Conservation (phyloP, 1,140 invertebrate species). For the Cotesia glomerata region DNA sequence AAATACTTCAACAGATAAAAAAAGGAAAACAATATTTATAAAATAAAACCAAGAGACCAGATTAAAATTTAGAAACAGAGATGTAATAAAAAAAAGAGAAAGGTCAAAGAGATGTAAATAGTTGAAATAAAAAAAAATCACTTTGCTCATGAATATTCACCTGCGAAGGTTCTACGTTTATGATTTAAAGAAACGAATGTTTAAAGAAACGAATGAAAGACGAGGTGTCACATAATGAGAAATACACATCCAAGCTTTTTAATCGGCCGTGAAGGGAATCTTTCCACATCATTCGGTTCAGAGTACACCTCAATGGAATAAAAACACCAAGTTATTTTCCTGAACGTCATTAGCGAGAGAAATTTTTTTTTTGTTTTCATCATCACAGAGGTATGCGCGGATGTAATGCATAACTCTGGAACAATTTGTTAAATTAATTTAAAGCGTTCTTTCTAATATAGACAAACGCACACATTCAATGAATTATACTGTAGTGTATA, state of each 20-base stretch:
- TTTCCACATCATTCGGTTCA: background rate
- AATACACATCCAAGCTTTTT: background rate
- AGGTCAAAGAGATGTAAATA: conserved; percentile 1
- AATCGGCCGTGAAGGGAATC: background rate
- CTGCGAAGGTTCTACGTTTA: background rate
- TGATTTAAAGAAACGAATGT: background rate
- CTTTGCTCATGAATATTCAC: conserved; percentile 11
- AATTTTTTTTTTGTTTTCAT: background rate
- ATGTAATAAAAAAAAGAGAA: conserved; percentile 1
- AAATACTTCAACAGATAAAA: background rate
- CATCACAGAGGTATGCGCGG: background rate
- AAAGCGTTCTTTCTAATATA: background rate
- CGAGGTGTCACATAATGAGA: conserved; percentile 3
- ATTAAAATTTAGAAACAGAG: background rate
- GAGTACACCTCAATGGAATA: background rate
- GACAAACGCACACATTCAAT: background rate
- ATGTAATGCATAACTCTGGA: background rate
- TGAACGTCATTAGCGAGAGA: background rate
- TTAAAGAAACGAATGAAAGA: background rate
- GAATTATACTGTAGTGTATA: no score
- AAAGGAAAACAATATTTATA: background rate
- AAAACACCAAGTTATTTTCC: background rate
- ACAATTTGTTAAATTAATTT: background rate
- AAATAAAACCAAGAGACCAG: background rate
- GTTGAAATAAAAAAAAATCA: conserved; percentile 3